These are phyloP conservation scores for Triops longicaudatus DNA, from an alignment of 1,140 invertebrate species.

Conservation along the genomic window DNA sequence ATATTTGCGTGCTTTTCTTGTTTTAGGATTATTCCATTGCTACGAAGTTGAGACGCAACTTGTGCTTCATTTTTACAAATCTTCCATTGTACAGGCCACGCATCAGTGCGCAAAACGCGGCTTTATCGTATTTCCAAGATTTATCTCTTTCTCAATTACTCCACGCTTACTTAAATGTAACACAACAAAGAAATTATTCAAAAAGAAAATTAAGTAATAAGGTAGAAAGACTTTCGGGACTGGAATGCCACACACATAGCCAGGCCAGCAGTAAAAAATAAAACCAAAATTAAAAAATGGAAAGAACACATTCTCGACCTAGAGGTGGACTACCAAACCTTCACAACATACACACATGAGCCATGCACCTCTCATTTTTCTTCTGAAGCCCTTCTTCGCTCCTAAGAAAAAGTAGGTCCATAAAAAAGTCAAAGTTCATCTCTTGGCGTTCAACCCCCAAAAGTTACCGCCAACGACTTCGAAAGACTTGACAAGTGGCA, in stretches of 20 bases:
- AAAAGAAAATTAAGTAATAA: not conserved
- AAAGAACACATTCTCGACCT: not conserved
- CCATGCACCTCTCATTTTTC: not conserved
- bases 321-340: not conserved
- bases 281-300: not conserved
- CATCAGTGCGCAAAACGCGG: not conserved
- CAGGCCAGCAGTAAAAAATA: not conserved
- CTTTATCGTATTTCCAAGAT: not conserved
- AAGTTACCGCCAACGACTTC: not conserved
- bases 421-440: not conserved
- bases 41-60: too few relatives aligned
- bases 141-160: not conserved
- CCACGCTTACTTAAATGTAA: not conserved
- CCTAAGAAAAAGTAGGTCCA: not conserved
- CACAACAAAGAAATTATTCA: not conserved
- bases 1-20: too few relatives aligned
- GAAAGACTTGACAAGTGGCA: not conserved
- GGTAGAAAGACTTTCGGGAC: not conserved
- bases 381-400: not conserved
- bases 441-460: not conserved
- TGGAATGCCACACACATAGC: not conserved
- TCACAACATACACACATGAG: too few relatives aligned
- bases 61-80: too few relatives aligned
- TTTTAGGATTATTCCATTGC: too few relatives aligned
- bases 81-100: too few relatives aligned